These are phyloP conservation scores for Bathynomus jamesi DNA, from an alignment of 1,140 invertebrate species.

Conservation along the genomic window DNA sequence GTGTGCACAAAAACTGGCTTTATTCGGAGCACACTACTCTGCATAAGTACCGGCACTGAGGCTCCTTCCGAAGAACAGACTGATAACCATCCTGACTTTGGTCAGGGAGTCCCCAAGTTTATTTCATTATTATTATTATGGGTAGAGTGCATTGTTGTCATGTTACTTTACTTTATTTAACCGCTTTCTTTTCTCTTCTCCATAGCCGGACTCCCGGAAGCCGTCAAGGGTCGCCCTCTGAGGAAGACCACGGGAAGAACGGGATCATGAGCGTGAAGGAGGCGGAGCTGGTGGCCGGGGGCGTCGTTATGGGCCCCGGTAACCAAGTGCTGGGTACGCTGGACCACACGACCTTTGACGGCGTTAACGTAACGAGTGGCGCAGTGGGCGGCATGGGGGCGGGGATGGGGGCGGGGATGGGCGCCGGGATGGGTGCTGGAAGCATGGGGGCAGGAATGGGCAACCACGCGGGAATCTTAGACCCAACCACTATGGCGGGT, in stretches of 20 bases:
- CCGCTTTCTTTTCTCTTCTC: too few relatives aligned
- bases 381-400: slow-evolving; percentile 51
- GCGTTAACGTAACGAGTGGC: slow-evolving; percentile 16
- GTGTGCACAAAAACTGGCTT: too few relatives aligned
- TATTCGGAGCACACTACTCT: too few relatives aligned
- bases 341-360: slow-evolving; percentile 27
- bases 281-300: slow-evolving; percentile 18
- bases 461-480: slow-evolving; percentile 22
- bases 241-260: slow-evolving; percentile 63
- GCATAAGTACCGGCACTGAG: too few relatives aligned
- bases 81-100: too few relatives aligned
- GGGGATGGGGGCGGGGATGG: slow-evolving; percentile 70
- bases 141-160: too few relatives aligned
- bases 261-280: slow-evolving; percentile 25
- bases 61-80: too few relatives aligned
- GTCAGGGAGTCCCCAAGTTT: too few relatives aligned
- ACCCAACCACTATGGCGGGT: slow-evolving; percentile 19
- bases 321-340: slow-evolving; percentile 27
- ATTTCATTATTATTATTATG: too few relatives aligned
- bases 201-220: too few relatives aligned
- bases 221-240: slow-evolving; percentile 78
- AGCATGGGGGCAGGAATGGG: slow-evolving; percentile 16
- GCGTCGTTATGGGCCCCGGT: slow-evolving; percentile 7
- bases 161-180: too few relatives aligned
- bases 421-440: slow-evolving; percentile 12